Percentiles rank a stretch among this genome's conserved stretches.
Evolutionary conservation across 2,113 vertebrate genomes (phyloP).

Genomic region (Grus americana): DNA sequence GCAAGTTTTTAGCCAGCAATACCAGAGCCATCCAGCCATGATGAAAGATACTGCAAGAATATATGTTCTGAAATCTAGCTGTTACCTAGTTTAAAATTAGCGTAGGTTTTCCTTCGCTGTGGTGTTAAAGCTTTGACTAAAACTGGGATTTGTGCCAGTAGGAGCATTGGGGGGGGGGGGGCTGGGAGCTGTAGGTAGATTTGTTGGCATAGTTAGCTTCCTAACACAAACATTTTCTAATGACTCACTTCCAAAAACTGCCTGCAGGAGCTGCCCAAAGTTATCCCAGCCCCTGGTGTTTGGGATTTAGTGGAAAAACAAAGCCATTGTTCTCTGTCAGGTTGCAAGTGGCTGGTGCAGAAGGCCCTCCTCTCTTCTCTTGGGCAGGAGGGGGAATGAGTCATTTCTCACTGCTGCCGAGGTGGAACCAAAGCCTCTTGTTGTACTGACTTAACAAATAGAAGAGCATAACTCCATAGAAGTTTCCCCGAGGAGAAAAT

Average conservation of each 20-base stretch:
- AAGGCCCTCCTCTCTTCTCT: not conserved
- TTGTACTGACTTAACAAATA: not conserved
- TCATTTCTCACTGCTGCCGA: not conserved
- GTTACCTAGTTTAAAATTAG: not conserved
- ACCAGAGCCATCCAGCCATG: not conserved
- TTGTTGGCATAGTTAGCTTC: constrained; percentile 28
- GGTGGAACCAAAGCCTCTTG: not conserved
- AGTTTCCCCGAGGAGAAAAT: not conserved
- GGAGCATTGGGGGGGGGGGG: not conserved
- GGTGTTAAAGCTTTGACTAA: not conserved
- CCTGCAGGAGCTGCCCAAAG: constrained; percentile 42
- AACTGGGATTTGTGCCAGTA: not conserved
- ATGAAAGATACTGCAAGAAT: not conserved
- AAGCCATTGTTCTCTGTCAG: not conserved
- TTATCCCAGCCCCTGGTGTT: constrained; percentile 19
- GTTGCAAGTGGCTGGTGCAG: not conserved
- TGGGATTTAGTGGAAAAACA: constrained; percentile 41
- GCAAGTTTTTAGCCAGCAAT: not conserved
- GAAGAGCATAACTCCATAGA: not conserved
- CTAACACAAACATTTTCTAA: constrained; percentile 49
- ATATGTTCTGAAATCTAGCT: not conserved
- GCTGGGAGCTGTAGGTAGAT: not conserved
- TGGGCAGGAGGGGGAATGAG: not conserved
- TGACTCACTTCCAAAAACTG: constrained; percentile 55
- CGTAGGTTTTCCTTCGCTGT: not conserved